Evolutionary conservation across 2,797 vertebrate genomes (phyloP).

Genomic region (Anableps anableps): DNA sequence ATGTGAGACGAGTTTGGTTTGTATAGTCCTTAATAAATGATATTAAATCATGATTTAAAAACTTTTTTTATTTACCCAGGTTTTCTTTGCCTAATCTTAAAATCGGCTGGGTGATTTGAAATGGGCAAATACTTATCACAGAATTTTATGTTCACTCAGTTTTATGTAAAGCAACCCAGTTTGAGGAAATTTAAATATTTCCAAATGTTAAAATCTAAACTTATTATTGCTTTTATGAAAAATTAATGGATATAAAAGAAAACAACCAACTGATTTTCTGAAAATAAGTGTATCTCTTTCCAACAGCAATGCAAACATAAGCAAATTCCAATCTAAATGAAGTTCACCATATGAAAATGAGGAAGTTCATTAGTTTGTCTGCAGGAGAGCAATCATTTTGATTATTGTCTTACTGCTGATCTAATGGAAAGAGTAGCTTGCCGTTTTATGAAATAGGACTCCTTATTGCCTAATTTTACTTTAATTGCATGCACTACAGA

Average conservation of each 20-base stretch:
- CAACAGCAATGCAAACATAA: neutral
- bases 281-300: constrained; percentile 12
- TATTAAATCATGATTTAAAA: neutral
- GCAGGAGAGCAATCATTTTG: constrained; percentile 47
- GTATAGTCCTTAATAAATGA: neutral
- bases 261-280: constrained; percentile 10
- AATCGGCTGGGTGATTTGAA: neutral
- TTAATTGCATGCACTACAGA: constrained; percentile 22
- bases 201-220: neutral
- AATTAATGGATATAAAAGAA: neutral
- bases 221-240: neutral
- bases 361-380: constrained; percentile 61
- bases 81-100: neutral
- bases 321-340: constrained; percentile 37
- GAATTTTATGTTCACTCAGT: no score
- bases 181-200: neutral
- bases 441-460: constrained; percentile 47
- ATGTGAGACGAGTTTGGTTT: neutral
- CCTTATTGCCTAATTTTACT: constrained; percentile 34
- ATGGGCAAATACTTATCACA: no score
- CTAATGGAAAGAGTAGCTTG: constrained; percentile 54
- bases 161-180: neutral
- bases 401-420: constrained; percentile 54
- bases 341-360: constrained; percentile 56
- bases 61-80: neutral